These are phyloP conservation scores for Chaetura pelagica DNA, from an alignment of 2,113 vertebrate species.

Conservation along the genomic window DNA sequence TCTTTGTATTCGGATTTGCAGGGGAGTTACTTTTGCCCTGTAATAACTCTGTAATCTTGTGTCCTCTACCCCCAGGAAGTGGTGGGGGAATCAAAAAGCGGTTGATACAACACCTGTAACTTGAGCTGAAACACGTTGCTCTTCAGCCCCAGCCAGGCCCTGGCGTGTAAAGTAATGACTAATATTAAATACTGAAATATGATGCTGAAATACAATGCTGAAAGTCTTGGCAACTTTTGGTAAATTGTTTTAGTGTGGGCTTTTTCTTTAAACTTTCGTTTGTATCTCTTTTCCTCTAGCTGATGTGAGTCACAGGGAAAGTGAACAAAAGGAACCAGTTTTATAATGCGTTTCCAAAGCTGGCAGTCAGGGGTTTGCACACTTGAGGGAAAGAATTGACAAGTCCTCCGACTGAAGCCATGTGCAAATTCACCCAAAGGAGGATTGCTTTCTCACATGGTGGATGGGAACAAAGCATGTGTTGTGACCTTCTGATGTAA, in stretches of 20 bases:
- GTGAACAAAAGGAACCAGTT: not conserved
- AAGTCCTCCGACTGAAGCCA: not conserved
- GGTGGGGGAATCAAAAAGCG: not conserved
- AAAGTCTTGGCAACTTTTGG: not conserved
- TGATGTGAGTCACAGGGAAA: conserved; percentile 17
- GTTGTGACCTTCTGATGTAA: not conserved
- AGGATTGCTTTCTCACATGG: not conserved
- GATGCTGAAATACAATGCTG: not conserved
- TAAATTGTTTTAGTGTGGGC: not conserved
- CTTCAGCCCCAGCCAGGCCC: not conserved
- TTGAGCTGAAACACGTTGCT: rapidly evolving
- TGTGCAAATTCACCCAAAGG: not conserved
- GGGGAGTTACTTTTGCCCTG: not conserved
- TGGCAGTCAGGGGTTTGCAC: not conserved
- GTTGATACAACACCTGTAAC: not conserved
- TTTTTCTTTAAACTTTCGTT: conserved; percentile 14
- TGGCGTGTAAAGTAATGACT: not conserved
- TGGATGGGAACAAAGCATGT: not conserved
- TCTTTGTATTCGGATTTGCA: not conserved
- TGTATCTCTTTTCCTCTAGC: conserved; percentile 2
- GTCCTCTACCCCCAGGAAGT: not conserved
- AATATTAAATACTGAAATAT: not conserved
- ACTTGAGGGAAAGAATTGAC: not conserved
- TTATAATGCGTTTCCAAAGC: not conserved
- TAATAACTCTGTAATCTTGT: not conserved